These are phyloP conservation scores for Hippopotamyrus pictus DNA, from an alignment of 2,797 vertebrate species.

Conservation along the genomic window DNA sequence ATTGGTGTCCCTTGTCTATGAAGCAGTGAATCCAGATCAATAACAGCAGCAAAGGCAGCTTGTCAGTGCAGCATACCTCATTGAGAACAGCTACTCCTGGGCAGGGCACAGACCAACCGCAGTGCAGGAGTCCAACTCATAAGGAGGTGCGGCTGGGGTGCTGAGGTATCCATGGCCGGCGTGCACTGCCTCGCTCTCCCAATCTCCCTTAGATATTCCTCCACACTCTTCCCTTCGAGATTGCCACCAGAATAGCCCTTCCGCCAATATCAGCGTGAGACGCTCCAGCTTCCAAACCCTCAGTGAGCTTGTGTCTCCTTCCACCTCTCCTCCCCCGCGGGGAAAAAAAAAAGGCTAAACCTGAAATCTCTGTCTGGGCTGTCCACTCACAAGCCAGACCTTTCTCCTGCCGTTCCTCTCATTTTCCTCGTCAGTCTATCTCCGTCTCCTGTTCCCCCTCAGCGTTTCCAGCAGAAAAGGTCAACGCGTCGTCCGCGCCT, in stretches of 20 bases:
- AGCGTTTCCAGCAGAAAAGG: background rate
- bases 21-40: background rate
- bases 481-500: background rate
- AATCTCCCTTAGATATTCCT: background rate
- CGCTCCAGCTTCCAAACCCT: background rate
- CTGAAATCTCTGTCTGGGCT: background rate
- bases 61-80: slow-evolving; percentile 13
- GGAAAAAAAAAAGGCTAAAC: background rate
- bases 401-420: background rate
- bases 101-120: background rate
- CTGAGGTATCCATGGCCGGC: background rate
- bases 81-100: background rate
- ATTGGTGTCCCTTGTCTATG: background rate
- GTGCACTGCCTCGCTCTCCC: background rate
- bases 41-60: background rate
- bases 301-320: background rate
- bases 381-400: background rate
- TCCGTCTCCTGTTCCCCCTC: background rate
- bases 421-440: background rate
- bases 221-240: background rate
- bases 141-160: background rate
- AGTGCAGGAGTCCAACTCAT: background rate
- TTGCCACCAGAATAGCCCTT: background rate
- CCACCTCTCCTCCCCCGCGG: background rate
- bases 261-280: background rate